Evolutionary conservation across 2,113 vertebrate genomes (phyloP).

Genomic region (Coptodon rendalli): DNA sequence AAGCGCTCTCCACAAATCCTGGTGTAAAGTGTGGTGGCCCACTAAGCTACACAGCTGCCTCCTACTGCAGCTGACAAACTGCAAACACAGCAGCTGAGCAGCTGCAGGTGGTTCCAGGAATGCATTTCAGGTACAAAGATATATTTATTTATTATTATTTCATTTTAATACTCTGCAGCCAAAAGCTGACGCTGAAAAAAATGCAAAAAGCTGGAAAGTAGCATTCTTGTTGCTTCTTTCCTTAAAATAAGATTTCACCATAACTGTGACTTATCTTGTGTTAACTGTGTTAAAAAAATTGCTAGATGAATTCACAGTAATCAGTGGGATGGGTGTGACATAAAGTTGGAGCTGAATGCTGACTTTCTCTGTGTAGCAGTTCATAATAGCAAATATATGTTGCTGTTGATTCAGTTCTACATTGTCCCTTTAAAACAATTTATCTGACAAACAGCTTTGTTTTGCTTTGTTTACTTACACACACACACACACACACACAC

Average conservation of each 20-base stretch:
- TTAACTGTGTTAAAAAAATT: background rate
- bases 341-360: background rate
- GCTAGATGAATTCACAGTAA: background rate
- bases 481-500: background rate
- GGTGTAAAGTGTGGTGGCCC: background rate
- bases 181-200: background rate
- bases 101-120: background rate
- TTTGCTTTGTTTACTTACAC: background rate
- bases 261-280: background rate
- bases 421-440: background rate
- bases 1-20: background rate
- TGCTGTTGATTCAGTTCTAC: background rate
- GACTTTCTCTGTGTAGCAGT: slow-evolving; percentile 5
- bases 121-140: background rate
- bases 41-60: background rate
- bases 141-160: background rate
- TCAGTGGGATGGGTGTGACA: background rate
- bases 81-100: background rate
- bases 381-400: background rate
- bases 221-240: background rate
- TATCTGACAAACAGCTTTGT: background rate
- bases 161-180: background rate
- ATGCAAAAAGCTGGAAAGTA: background rate
- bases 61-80: background rate
- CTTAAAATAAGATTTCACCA: background rate